A percentile compares a stretch with the other conserved stretches of the same genome.
phyloP scores from a whole-genome alignment of 2,797 vertebrate species.

The Oreonectes daqikongensis region DNA sequence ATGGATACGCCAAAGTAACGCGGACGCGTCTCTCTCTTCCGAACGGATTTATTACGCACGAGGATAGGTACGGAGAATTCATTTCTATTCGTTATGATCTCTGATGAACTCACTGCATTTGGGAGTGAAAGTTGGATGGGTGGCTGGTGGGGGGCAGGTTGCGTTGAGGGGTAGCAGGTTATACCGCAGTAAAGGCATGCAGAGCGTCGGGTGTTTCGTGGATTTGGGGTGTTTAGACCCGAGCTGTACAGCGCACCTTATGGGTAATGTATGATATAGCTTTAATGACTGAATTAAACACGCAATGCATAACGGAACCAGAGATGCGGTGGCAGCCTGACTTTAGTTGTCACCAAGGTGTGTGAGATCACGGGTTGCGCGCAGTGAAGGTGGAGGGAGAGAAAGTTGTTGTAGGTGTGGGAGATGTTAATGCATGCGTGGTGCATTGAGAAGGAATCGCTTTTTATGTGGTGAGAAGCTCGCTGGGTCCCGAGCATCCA shows the following conservation, averaged over 20 bases:
- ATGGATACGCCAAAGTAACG: constrained; percentile 48
- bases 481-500: constrained; percentile 19
- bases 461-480: background rate
- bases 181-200: constrained; percentile 36
- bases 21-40: constrained; percentile 7
- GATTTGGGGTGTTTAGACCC: background rate
- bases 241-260: background rate
- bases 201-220: background rate
- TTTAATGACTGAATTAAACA: constrained; percentile 1
- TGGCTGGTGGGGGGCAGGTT: constrained; percentile 4
- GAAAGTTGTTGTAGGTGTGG: constrained; percentile 42
- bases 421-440: constrained; percentile 15
- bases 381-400: background rate
- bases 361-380: background rate
- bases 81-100: background rate
- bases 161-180: constrained; percentile 13
- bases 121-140: constrained; percentile 35
- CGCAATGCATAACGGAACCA: background rate
- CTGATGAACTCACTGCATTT: constrained; percentile 12
- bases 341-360: background rate
- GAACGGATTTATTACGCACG: constrained; percentile 37
- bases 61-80: constrained; percentile 21
- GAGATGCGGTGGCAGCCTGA: background rate
- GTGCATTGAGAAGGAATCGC: constrained; percentile 23
- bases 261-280: background rate